Base-by-base conservation (phyloP, 2,113 vertebrate species). In the Irena cyanogastra region DNA sequence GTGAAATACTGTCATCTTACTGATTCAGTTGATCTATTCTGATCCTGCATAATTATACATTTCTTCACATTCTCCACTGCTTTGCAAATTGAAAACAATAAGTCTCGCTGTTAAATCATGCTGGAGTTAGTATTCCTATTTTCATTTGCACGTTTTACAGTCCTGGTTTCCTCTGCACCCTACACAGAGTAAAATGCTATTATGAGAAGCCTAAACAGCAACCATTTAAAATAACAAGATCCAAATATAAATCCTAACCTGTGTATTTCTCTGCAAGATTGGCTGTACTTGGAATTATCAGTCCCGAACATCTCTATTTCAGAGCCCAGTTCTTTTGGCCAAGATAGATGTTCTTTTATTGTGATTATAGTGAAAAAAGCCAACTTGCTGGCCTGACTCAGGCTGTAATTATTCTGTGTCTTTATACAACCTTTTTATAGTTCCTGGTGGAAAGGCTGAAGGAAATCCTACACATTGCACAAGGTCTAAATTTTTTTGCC, bases 301-400 rank as follows among this genome's bases (percentile, higher is more conserved):
- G 79, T 71, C 50, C 92, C 94, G 83, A 91, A 94, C 83, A 93
- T 94, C 94, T 93, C 64, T 81, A 74, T 86, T 95, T 80, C 78
- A 83, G 71, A 95, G 75, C 33, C 52, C 44, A 78, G 39, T 52
- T 49, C 49, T 80, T 83, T 81, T 49, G 71, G 92, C 95, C 92
- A 95, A 89, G 52, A 77, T 30, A 88, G 87, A 93, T 75, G 45
- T 78, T 88, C 90, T 94, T 92, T 86, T 90, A 94, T 78, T 22
- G 5, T 68, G 82, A 52, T 87, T 92, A 52, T 2, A 90, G 75
- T 44, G 60, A 88, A 95, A 93, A 97, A 95, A 80, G 35, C 45
- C 93, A 95, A 66, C 47, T 70, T 77, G 71, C 59, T 94, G 79
- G 75, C 64, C 75, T 83, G 90, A 85, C 39, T 90, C 47, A 88